Evolutionary conservation across 2,113 vertebrate species (phyloP), one percentile per base, ranked within the genome.

Genomic region (Sebastes schlegelii): DNA sequence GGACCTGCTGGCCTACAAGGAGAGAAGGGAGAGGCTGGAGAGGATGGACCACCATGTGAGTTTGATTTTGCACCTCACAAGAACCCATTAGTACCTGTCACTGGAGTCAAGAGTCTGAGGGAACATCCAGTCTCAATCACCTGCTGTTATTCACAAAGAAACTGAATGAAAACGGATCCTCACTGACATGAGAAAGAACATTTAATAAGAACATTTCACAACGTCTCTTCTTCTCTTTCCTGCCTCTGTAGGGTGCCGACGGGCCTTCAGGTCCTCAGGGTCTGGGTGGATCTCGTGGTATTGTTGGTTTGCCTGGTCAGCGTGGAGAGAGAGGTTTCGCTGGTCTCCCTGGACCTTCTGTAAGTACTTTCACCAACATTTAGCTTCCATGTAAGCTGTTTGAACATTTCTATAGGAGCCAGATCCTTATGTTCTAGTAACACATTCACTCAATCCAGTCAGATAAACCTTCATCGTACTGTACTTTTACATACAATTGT

Each of bases 281-380:
- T 84, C 89, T 97, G 91, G 95, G 94, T 70, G 98, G 98, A 76
- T 96, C 97, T 68, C 97, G 97, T 64, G 98, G 98, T 92, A 99
- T 98, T 74, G 98, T 99, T 16, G 98, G 98, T 92, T 93, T 99
- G 61, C 98, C 98, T 3, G 98, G 98, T 10, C 98, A 99, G 82
- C 97, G 98, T 40, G 98, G 98, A 49, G 98, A 99, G 93, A 96
- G 98, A 91, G 98, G 98, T 21, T 99, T 99, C 94, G 95, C 98
- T 0, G 98, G 98, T 55, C 95, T 99, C 83, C 96, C 98, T 0
- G 98, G 98, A 76, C 97, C 98, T 16, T 97, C 97, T 90, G 98
- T 99, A 91, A 98, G 97, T 95, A 10, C 23, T 52, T 74, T 54
- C 26, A 1, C 67, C n/a, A 14, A 5, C 14, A 68, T 75, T 62